Percentiles rank a stretch among this genome's conserved stretches.
phyloP scores from a whole-genome alignment of 1,140 invertebrate species.

The Pogonognathellus flavescens region DNA sequence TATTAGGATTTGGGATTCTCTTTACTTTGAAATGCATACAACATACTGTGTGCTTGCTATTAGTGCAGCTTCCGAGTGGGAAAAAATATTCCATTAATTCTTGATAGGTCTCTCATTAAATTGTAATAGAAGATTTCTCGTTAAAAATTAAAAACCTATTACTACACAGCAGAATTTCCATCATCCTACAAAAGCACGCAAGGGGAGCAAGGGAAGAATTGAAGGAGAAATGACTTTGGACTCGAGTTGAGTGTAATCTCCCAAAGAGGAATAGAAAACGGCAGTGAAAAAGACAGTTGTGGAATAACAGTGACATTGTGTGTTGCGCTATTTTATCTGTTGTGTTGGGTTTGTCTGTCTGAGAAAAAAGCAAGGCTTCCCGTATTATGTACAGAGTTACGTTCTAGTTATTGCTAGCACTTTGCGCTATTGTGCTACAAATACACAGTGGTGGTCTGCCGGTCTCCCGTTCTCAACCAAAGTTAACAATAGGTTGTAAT shows the following conservation, averaged over 20 bases:
- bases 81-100: conserved; percentile 38
- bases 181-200: not conserved
- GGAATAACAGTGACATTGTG: not conserved
- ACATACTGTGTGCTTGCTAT: not conserved
- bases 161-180: not conserved
- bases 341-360: not conserved
- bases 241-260: too few relatives aligned
- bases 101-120: conserved; percentile 4
- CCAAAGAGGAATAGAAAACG: not conserved
- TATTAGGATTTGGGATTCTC: too few relatives aligned
- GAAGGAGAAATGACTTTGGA: too few relatives aligned
- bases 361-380: not conserved
- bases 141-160: conserved; percentile 46
- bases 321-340: not conserved
- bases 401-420: not conserved
- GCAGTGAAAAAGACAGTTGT: not conserved
- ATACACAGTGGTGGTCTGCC: conserved; percentile 26
- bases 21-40: too few relatives aligned
- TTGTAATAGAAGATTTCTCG: conserved; percentile 13
- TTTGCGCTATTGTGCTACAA: not conserved
- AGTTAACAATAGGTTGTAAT: conserved; percentile 44
- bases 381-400: conserved; percentile 13
- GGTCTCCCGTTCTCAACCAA: not conserved
- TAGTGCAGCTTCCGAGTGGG: not conserved
- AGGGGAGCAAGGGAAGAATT: not conserved